A percentile compares a stretch with the other conserved stretches of the same genome.
These are phyloP conservation scores for Hedychridium roseum DNA, from an alignment of 2,888 invertebrate species.

Conservation along the genomic window DNA sequence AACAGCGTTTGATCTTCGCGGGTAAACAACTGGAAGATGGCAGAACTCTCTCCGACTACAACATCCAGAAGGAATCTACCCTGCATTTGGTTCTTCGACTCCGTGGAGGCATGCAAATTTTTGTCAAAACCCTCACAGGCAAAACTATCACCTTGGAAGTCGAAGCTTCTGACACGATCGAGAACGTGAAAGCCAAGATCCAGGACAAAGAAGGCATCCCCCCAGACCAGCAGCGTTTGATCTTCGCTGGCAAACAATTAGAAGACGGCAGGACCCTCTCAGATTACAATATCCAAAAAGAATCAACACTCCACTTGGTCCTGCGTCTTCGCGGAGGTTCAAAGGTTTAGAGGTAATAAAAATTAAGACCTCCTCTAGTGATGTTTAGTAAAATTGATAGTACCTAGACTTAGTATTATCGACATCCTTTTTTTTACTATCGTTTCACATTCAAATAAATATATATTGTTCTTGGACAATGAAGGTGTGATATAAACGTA, in stretches of 20 bases:
- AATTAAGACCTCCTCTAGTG: constrained; percentile 14
- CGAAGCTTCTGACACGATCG: constrained; percentile 58
- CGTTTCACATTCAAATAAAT: background rate
- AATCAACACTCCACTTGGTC: constrained; percentile 31
- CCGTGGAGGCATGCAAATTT: constrained; percentile 74
- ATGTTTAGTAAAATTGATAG: constrained; percentile 22
- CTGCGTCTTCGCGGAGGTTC: constrained; percentile 20
- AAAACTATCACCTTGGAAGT: constrained; percentile 61
- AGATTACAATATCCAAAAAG: constrained; percentile 27
- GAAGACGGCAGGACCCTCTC: constrained; percentile 25
- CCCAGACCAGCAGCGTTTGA: constrained; percentile 24
- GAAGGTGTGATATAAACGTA: no score
- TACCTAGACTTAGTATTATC: background rate
- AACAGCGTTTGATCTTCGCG: constrained; percentile 39
- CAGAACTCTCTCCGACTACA: constrained; percentile 33
- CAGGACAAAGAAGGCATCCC: constrained; percentile 30
- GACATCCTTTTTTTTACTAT: background rate
- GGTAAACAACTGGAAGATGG: constrained; percentile 38
- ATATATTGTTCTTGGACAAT: background rate
- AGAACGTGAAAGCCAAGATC: constrained; percentile 26
- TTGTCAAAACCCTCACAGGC: constrained; percentile 11
- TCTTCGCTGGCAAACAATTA: constrained; percentile 26
- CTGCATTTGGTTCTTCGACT: constrained; percentile 32
- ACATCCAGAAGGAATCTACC: constrained; percentile 38
- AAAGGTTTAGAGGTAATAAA: constrained; percentile 2